Base-by-base conservation (phyloP, 2,888 invertebrate genomes). In the Caenorhabditis wallacei region DNA sequence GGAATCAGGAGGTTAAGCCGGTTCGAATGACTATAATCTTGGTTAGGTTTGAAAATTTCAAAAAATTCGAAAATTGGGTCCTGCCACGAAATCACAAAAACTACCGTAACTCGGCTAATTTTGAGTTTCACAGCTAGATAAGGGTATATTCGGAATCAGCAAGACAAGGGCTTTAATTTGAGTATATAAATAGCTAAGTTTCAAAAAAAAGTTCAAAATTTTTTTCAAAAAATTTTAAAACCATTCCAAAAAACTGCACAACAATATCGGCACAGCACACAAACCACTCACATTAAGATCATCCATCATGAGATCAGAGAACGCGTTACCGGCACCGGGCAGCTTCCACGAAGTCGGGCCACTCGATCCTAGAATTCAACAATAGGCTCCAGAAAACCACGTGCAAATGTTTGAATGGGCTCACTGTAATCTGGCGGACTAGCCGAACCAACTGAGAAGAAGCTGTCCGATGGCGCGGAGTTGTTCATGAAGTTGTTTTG, bases 241-340 rank as follows among this genome's bases (percentile, higher is more conserved):
- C n/a, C n/a, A n/a, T n/a, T n/a, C n/a, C n/a, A n/a, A n/a, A n/a
- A n/a, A n/a, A n/a, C n/a, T n/a, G n/a, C n/a, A n/a, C n/a, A n/a
- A n/a, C n/a, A n/a, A n/a, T n/a, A n/a, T n/a, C n/a, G n/a, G n/a
- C n/a, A n/a, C n/a, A n/a, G n/a, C n/a, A n/a, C n/a, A n/a, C n/a
- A n/a, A 30, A 30, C n/a, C n/a, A 40, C 40, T 40, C 30, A 66
- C 80, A 56, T 80, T 85, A 61, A 90, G 70, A 70, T 90, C 90
- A 61, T 90, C 90, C 90, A 90, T 90, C 69, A 89, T 89, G 66
- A 90, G 80, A 53, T 90, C 90, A 48, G 86, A 84, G 78, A 89
- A 88, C 22, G 66, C 68, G 68, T 74, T 72, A 26, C 61, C 61
- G 24, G 66, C 48, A 7, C 83, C 83, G 46, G 83, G 84, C 66